Evolutionary conservation across 2,113 vertebrate species (phyloP), one percentile per base, ranked within the genome.

Genomic region (Heptranchias perlo): DNA sequence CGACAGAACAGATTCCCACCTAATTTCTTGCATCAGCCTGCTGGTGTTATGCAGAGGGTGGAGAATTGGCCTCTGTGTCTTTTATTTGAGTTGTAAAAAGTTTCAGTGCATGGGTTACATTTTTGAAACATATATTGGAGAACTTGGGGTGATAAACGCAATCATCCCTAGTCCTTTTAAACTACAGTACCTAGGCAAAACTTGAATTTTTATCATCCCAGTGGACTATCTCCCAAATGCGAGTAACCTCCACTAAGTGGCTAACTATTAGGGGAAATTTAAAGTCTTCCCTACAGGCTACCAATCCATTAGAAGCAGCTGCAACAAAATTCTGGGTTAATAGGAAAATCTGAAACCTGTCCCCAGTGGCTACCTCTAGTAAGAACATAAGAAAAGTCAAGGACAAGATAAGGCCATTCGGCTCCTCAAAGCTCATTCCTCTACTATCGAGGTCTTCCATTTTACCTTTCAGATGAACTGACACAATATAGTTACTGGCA

Each of bases 321-420:
- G 89, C 58, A 62, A 39, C 64, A 62, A 93, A 93, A 49, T 69
- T 64, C 39, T 95, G 39, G 35, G 93, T 95, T 95, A 95, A 95
- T 95, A 49, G 62, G 44, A 95, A 95, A 67, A 47, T 69, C 10
- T 67, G 93, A 67, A 95, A 49, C 64, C 44, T 31, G 39, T 95
- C 93, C 93, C 64, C 11, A 47, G 93, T 95, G 44, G 39, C 64
- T 67, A 49, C 39, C 44, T 95, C 25, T 69, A 65, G 31, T 93
- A 62, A 39, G 58, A 93, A n/a, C 35, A 93, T 44, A 93, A 39
- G 10, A 87, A 87, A 52, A 93, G 89, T 62, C 89, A 93, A 93
- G 89, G 89, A 93, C 89, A 93, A 39, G 7, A 62, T 93, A 93
- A 93, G 58, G 35, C 89, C 58, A 93, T 23, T 93, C 89, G 16